Base-by-base conservation (phyloP, 2,113 vertebrate species). In the Tupaia chinensis region DNA sequence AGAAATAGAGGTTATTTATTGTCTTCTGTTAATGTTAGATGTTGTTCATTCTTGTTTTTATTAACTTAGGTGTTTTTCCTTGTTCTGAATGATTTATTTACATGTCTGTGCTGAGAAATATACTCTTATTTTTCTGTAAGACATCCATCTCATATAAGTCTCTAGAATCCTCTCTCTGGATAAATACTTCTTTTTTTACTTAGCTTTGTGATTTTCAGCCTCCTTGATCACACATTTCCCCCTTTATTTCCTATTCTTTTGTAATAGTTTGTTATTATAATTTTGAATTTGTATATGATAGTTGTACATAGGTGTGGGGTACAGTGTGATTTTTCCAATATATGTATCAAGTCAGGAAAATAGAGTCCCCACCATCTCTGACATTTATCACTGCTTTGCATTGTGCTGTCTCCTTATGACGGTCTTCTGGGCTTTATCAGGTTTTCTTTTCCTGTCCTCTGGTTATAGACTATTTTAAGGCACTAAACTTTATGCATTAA, bases 401-500 rank as follows among this genome's bases (percentile, higher is more conserved):
- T 44, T 44, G 44, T 44, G 44, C 12, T 8, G 0, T 66, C 17
- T 81, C 53, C 77, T 87, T 5, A 74, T 87, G 66, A 27, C 0
- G 60, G 58, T 63, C 9, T 17, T 19, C 16, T 56, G 23, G 27
- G 12, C 4, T 76, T 5, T 5, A 8, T 3, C 22, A 34, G 10
- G 3, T 9, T 44, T 61, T 76, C 2, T 7, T 14, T 54, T 70
- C 10, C 9, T 69, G 3, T 74, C 12, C 3, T 53, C 0, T 58
- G 2, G 13, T 9, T 15, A 66, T 2, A 63, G 29, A 25, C 1
- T 10, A 6, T 89, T 53, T 56, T 54, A 65, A 77, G 6, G 20
- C 9, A 10, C 0, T 6, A 8, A n/a, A 9, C 3, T 54, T 1
- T 29, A 12, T 69, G 9, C 7, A 25, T 2, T 53, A 3, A 25